Percentiles rank a stretch among this genome's conserved stretches.
phyloP scores from a whole-genome alignment of 2,113 vertebrate species.

The Machaerirhynchus nigripectus region DNA sequence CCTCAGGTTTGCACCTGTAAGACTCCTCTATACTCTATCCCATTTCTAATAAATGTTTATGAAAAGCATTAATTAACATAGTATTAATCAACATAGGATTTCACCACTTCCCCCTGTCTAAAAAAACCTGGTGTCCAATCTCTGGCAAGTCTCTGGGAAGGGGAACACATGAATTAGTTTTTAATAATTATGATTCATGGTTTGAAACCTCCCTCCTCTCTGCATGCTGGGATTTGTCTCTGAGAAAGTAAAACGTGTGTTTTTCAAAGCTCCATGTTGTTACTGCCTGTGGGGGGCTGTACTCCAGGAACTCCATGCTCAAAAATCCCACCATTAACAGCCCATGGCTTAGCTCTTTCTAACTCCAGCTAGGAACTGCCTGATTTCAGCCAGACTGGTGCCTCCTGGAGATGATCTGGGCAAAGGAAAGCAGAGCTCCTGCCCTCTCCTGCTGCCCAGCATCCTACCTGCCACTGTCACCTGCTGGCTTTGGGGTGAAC shows the following conservation, averaged over 20 bases:
- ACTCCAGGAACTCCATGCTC: not conserved
- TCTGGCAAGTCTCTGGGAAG: not conserved
- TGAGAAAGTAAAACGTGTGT: not conserved
- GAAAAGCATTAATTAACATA: not conserved
- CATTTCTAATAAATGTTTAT: not conserved
- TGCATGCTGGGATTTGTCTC: not conserved
- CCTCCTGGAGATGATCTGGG: not conserved
- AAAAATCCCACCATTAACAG: not conserved
- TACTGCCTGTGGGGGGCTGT: not conserved
- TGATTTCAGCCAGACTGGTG: not conserved
- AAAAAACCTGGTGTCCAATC: not conserved
- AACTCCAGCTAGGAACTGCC: not conserved
- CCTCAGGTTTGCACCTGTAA: not conserved
- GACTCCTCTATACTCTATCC: not conserved
- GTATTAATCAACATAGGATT: not conserved
- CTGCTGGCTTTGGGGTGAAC: not conserved
- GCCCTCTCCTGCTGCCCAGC: not conserved
- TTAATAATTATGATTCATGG: not conserved
- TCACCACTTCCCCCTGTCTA: not conserved
- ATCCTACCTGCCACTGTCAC: not conserved
- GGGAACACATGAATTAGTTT: not conserved
- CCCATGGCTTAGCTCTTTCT: not conserved
- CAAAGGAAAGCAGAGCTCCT: not conserved
- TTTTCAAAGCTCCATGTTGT: not conserved
- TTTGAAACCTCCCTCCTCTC: not conserved